Evolutionary conservation across 2,888 invertebrate genomes (phyloP), one percentile per base, ranked within the genome.

Genomic region (Pseudanteris insignis): DNA sequence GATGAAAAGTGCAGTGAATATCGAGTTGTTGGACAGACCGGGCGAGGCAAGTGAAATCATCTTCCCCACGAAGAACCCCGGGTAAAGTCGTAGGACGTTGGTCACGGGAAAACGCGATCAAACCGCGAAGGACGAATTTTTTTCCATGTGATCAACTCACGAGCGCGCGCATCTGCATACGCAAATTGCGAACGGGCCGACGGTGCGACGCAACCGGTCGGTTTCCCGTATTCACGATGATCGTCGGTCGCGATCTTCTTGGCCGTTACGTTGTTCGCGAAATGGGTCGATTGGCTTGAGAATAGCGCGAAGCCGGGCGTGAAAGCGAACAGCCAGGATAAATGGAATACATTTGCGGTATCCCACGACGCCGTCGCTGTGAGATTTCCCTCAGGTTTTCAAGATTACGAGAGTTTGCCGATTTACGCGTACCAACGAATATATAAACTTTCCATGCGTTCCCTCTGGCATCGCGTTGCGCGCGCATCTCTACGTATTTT

Each of bases 301-400:
- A 70, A 68, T 67, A 67, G 65, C 63, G 57, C 30, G 41, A 64
- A 66, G 53, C 63, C 51, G 61, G 53, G 64, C 57, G 48, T 46
- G 46, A 61, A n/a, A 57, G 61, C 51, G 60, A 50, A 51, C 62
- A 59, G 65, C 58, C 46, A 72, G 73, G 70, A 77, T 77, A 77
- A 77, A 78, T 78, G 74, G 71, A 65, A 71, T 70, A 50, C 50
- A 32, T 43, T 38, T 34, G 43, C 48, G 38, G 34, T 44, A 48
- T 61, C 61, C 61, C 54, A 37, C 30, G 54, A 43, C 54, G 36
- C 54, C 34, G 38, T 44, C 48, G 54, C 24, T 28, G 53, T 50
- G 61, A 78, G 77, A 78, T 78, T 78, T 77, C 77, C 78, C 77
- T 46, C 66, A 78, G 78, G 77, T 78, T 76, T 78, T 77, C 72